These are phyloP conservation scores for Drosophila tsacasi DNA, from an alignment of 1,140 invertebrate species.

Conservation along the genomic window DNA sequence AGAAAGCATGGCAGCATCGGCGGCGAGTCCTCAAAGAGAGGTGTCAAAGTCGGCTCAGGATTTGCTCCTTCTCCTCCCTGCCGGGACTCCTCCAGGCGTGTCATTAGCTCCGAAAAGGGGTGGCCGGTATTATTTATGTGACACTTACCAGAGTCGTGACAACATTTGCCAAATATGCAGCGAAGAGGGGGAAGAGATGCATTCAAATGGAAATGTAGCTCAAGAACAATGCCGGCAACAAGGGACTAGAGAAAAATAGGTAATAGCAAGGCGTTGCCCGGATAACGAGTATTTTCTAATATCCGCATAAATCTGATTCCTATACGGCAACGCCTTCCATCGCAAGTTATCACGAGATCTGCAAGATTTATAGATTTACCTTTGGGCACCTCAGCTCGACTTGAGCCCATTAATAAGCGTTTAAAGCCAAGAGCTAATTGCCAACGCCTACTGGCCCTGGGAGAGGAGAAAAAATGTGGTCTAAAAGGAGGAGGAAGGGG, in stretches of 20 bases:
- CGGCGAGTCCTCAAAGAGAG: conserved; percentile 42
- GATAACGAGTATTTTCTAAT: conserved; percentile 52
- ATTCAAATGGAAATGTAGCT: conserved; percentile 61
- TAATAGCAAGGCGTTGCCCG: conserved; percentile 11
- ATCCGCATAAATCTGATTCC: conserved; percentile 57
- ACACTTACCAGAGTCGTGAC: conserved; percentile 58
- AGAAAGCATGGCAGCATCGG: conserved; percentile 1
- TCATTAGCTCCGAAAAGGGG: conserved; percentile 43
- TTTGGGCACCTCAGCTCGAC: conserved; percentile 38
- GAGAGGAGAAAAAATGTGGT: neutral
- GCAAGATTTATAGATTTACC: conserved; percentile 69
- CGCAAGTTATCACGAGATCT: conserved; percentile 36
- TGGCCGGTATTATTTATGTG: conserved; percentile 62
- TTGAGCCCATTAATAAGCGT: conserved; percentile 73
- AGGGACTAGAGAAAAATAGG: conserved; percentile 3
- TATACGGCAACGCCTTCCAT: conserved; percentile 32
- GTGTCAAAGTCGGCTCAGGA: conserved; percentile 48
- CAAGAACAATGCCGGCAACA: conserved; percentile 24
- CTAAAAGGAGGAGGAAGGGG: neutral
- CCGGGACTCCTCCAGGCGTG: conserved; percentile 36
- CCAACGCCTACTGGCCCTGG: conserved; percentile 22
- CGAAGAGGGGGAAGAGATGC: conserved; percentile 18
- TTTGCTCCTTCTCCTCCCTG: conserved; percentile 21
- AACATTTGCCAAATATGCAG: conserved; percentile 41
- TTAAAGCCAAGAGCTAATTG: conserved; percentile 71